phyloP scores from a whole-genome alignment of 1,140 invertebrate genomes.

The Sitophilus oryzae region DNA sequence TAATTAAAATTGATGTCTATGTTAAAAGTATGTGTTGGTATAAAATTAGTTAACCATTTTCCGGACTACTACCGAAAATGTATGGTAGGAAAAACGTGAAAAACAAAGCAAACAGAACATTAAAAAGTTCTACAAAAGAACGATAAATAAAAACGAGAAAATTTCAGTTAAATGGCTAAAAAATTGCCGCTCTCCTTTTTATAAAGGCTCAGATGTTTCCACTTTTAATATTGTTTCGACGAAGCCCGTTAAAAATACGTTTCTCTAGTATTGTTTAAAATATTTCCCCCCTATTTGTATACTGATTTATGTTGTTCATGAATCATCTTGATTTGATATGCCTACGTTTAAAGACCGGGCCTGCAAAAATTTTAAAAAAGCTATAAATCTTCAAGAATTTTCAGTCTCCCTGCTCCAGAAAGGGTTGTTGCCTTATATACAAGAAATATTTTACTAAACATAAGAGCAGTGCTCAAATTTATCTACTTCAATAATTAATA shows the following conservation, averaged over 20 bases:
- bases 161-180: background rate
- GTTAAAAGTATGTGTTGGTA: background rate
- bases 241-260: slow-evolving; percentile 5
- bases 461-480: too few species aligned
- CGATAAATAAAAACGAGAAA: background rate
- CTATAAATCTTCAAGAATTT: slow-evolving; percentile 1
- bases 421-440: too few species aligned
- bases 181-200: slow-evolving; percentile 1
- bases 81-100: background rate
- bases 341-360: slow-evolving; percentile 3
- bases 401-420: background rate
- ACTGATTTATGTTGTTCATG: slow-evolving; percentile 8
- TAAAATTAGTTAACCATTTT: background rate
- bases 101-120: background rate
- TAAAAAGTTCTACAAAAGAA: background rate
- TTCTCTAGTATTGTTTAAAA: slow-evolving; percentile 4
- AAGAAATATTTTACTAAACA: too few species aligned
- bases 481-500: too few species aligned
- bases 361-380: slow-evolving; percentile 1
- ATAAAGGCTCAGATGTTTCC: slow-evolving; percentile 4
- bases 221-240: slow-evolving; percentile 4
- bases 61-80: background rate
- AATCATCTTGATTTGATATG: slow-evolving; percentile 8
- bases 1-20: background rate
- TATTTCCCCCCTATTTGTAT: slow-evolving; percentile 7